These are phyloP conservation scores for Tortricodes alternella DNA, from an alignment of 2,888 invertebrate species.

Conservation along the genomic window DNA sequence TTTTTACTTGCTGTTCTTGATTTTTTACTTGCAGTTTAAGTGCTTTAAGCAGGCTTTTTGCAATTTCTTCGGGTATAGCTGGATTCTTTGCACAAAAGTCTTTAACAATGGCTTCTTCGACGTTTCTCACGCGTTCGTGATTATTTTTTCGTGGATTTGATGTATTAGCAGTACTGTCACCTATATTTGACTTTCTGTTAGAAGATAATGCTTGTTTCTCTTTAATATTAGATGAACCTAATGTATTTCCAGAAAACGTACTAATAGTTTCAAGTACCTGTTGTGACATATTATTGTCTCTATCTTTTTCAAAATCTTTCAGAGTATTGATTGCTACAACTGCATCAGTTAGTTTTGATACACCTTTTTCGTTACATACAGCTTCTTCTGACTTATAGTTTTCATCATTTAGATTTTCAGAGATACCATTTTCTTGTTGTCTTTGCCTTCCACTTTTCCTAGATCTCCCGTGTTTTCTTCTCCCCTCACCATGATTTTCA, in stretches of 20 bases:
- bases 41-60: constrained; percentile 36
- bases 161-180: background rate
- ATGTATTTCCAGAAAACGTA: background rate
- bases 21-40: constrained; percentile 36
- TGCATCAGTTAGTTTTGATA: background rate
- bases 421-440: constrained; percentile 26
- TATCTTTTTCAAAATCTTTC: no score
- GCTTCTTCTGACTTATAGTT: constrained; percentile 25
- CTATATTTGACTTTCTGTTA: background rate
- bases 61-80: constrained; percentile 39
- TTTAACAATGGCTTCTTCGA: constrained; percentile 37
- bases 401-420: constrained; percentile 27
- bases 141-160: constrained; percentile 20
- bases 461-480: constrained; percentile 26
- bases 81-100: constrained; percentile 40
- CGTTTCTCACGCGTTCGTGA: constrained; percentile 12
- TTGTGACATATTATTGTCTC: background rate
- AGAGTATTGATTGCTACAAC: background rate
- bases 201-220: background rate
- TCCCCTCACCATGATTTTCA: constrained; percentile 23
- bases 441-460: constrained; percentile 4
- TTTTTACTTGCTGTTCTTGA: no score
- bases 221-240: background rate
- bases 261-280: background rate
- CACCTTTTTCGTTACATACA: background rate